Base-by-base conservation (phyloP, 2,113 vertebrate species). In the Lichenostomus cassidix region DNA sequence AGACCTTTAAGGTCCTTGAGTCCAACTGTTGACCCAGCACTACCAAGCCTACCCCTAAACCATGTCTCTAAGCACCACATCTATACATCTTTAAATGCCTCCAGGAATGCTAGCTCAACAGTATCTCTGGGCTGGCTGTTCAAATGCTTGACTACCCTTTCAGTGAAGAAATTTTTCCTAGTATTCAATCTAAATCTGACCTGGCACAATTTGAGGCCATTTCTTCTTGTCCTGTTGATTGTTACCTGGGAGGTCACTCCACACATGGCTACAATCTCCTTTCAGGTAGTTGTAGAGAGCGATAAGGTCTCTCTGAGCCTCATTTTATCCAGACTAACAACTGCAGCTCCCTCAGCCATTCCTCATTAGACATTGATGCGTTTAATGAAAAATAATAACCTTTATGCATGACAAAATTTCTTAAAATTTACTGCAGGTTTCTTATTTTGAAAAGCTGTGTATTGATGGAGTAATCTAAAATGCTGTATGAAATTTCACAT, bases 21-120 rank as follows among this genome's bases (percentile, higher is more conserved):
- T 52, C 15, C 18, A 33, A 4, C 59, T 33, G 7, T 28, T 81
- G 44, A 44, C 18, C 12, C 33, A n/a, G 10, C 15, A 33, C 27
- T 33, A 10, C 18, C 27, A 58, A 81, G 33, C 13, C 8, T 64
- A 44, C 15, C 23, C 28, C 28, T 67, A n/a, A n/a, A 46, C 9
- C 3, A 0, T 39, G 27, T 46, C 33, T 33, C 28, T n/a, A 25
- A 41, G 39, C 8, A 46, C 6, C 19, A 24, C 4, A n/a, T 39
- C 13, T 33, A 20, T 5, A 24, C 0, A 0, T 10, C 28, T 46
- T 53, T 60, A n/a, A 53, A 53, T 33, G 4, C 6, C 20, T 39
- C 19, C 20, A 67, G 46, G 28, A 60, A 39, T 29, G 33, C 6
- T 53, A 29, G 55, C n/a, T 47, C 17, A 25, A n/a, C 11, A 17